Percentiles rank a stretch among this genome's conserved stretches.
Conservation (phyloP, 2,113 vertebrate species). For the Hypanus sabinus region DNA sequence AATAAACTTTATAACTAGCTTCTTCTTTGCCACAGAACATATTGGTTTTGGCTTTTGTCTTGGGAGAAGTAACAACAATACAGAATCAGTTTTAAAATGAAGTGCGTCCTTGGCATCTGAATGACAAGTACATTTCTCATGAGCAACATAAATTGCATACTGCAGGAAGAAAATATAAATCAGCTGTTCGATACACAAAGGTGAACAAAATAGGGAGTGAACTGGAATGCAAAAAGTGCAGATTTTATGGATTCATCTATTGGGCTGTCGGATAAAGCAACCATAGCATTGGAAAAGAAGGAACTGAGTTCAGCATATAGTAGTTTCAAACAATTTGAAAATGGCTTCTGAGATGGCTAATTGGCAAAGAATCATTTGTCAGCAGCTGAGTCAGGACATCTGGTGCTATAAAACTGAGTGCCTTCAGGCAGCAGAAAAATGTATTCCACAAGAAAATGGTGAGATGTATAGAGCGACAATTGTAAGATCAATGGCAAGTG, state of each 20-base stretch:
- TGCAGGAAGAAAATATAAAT: background rate
- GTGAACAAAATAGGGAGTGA: background rate
- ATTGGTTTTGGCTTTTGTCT: background rate
- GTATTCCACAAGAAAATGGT: conserved; percentile 19
- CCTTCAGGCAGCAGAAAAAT: conserved; percentile 10
- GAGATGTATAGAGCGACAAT: background rate
- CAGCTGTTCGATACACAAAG: background rate
- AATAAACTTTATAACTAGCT: background rate
- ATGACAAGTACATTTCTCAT: background rate
- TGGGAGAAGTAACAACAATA: background rate
- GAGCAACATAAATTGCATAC: background rate
- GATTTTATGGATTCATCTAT: background rate
- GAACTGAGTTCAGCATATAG: background rate
- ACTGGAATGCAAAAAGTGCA: background rate
- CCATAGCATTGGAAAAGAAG: background rate
- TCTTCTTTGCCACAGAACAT: background rate
- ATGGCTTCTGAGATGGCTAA: conserved; percentile 9
- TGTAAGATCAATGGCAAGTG: conserved; percentile 14
- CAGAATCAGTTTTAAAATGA: background rate
- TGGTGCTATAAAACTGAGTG: background rate
- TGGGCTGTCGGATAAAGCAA: background rate
- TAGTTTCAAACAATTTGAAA: background rate
- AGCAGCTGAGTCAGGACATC: conserved; percentile 24
- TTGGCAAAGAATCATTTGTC: conserved; percentile 20
- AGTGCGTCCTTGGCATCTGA: background rate